phyloP scores from a whole-genome alignment of 2,888 invertebrate species.

The Phytoseiulus persimilis region DNA sequence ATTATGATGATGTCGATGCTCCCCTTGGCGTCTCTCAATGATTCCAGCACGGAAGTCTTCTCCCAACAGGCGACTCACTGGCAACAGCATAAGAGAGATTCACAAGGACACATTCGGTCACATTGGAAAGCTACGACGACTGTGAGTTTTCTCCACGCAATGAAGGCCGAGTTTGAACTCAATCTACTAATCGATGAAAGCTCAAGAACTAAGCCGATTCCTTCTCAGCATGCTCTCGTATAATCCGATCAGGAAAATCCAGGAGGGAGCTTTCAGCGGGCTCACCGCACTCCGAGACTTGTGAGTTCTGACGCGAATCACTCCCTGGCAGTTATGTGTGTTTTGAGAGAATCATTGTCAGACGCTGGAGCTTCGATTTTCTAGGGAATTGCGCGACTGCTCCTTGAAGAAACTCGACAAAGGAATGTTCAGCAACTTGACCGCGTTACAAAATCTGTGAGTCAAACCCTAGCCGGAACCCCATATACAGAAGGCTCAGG shows the following conservation, averaged over 20 bases:
- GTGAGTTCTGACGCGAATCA: conserved; percentile 49
- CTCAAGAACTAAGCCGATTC: conserved; percentile 39
- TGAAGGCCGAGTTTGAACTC: not conserved
- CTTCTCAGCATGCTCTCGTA: conserved; percentile 54
- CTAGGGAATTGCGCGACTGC: conserved; percentile 39
- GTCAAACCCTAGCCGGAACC: conserved; percentile 6
- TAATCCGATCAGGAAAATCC: conserved; percentile 52
- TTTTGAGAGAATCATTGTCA: not conserved
- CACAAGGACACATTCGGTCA: conserved; percentile 48
- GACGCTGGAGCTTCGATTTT: not conserved
- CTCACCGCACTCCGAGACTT: conserved; percentile 52
- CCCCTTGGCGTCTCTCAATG: not conserved
- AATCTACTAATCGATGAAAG: not conserved
- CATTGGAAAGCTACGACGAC: conserved; percentile 47
- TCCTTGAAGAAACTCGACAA: conserved; percentile 9
- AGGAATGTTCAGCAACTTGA: conserved; percentile 37
- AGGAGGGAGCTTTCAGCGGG: conserved; percentile 50
- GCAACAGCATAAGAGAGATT: conserved; percentile 48
- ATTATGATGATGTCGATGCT: not conserved
- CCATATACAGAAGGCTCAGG: too few species aligned
- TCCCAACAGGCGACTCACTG: conserved; percentile 42
- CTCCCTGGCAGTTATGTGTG: not conserved
- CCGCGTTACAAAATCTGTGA: conserved; percentile 40
- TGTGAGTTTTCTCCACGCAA: conserved; percentile 44
- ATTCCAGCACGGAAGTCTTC: not conserved